Base-by-base conservation (phyloP, 2,888 invertebrate species). In the Catocala fraxini region DNA sequence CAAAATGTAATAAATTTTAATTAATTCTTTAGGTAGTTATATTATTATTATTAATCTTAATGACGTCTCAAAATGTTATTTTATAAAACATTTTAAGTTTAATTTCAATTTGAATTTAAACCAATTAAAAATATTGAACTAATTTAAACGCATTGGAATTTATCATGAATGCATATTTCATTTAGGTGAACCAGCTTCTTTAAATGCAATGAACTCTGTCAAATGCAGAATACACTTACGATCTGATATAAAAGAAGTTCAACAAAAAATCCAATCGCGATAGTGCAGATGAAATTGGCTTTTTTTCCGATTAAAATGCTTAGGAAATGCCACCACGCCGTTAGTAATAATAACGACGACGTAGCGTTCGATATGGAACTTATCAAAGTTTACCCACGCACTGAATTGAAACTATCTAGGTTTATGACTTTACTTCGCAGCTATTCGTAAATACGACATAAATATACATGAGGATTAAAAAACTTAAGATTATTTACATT, bases 331-430 rank as follows among this genome's bases (percentile, higher is more conserved):
- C n/a, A n/a, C n/a, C n/a, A n/a, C n/a, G n/a, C n/a, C n/a, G n/a
- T n/a, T n/a, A n/a, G n/a, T n/a, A n/a, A n/a, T 58, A 56, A 13
- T 48, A 51, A 57, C 33, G 59, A 45, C 34, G 41, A 55, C 47
- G 45, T 51, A 42, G 59, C 43, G 10, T 48, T 39, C 51, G 43
- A 52, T 52, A 46, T 49, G 47, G 61, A 71, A 71, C 58, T 62
- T 64, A 55, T 70, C 15, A 52, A 70, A 65, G 43, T 72, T 65
- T 57, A 48, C 43, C 56, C n/a, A 47, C 49, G 52, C 10, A 63
- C 51, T 56, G 54, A 46, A 48, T 60, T 34, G 25, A 6, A 65
- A 59, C 51, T 61, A 56, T 62, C 51, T 51, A 6, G 42, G 25
- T 62, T 62, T 48, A 64, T 51, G 51, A 59, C 61, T 56, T 34